Evolutionary conservation across 1,140 invertebrate genomes (phyloP).

Genomic region (Drosophila littoralis): DNA sequence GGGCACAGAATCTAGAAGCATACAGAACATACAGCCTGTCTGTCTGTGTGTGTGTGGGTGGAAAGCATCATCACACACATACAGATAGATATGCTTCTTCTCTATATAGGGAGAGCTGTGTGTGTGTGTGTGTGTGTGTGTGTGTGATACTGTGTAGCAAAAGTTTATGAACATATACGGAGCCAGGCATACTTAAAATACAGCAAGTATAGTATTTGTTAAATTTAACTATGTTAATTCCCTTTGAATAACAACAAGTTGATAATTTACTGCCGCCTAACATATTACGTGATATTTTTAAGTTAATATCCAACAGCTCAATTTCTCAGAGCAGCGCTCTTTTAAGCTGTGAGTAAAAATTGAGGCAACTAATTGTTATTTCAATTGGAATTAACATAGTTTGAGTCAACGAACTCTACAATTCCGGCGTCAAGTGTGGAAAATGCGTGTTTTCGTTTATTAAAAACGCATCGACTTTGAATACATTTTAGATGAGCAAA

Average conservation of each 20-base stretch:
- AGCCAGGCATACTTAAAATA: not conserved
- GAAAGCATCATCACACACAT: constrained; percentile 2
- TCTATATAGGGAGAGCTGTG: not conserved
- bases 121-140: not conserved
- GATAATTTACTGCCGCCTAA: not conserved
- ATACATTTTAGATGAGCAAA: not conserved
- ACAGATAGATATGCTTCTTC: not conserved
- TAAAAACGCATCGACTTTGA: not conserved
- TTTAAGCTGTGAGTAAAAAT: no score
- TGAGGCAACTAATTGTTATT: no score
- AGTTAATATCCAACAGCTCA: no score
- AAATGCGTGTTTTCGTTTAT: not conserved
- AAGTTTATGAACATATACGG: constrained; percentile 30
- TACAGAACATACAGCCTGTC: constrained; percentile 14
- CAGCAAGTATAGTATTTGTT: not conserved
- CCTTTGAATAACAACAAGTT: not conserved
- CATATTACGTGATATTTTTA: no score
- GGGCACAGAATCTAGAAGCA: constrained; percentile 19
- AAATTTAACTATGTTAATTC: not conserved
- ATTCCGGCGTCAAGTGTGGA: not conserved
- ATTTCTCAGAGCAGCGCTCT: no score
- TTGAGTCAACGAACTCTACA: not conserved
- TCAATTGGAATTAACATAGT: no score
- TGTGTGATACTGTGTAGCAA: constrained; percentile 7
- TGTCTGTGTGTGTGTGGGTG: constrained; percentile 25